Base-by-base conservation (phyloP, 2,797 vertebrate species). In the Pantherophis vulpinus region DNA sequence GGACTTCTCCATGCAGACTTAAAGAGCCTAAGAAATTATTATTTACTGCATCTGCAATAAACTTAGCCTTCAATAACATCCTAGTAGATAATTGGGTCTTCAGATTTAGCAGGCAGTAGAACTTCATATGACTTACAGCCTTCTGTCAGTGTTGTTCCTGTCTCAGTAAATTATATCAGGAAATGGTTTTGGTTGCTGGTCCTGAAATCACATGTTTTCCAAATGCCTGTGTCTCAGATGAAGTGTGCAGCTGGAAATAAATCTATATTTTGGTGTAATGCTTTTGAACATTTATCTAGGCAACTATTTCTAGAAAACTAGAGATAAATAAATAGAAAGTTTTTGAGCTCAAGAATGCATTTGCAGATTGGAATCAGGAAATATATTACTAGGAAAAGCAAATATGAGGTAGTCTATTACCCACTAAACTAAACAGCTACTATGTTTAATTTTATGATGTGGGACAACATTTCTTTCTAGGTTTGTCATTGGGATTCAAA, bases 41-140 rank as follows among this genome's bases (percentile, higher is more conserved):
- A 93, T 93, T 94, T 91, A 93, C 74, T 93, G 42, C 74, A 93
- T n/a, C 90, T 94, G 70, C 70, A n/a, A 61, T 60, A 79, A 91
- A 88, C 63, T 74, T 93, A 91, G 74, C 61, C 87, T 74, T 86
- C 10, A 56, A 74, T 91, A 93, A 87, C 56, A 86, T 59, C 29
- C 70, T 89, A 27, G 70, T 86, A 60, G 92, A 91, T 91, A 91
- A 93, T 87, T 93, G 59, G 74, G 42, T 93, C 90, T 93, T 87
- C 60, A 74, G 79, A 47, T 89, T 94, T 91, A 91, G 61, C 42
- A 90, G 79, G 63, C n/a, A 91, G n/a, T 74, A 27, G 87, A 94
- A 87, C 42, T 86, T 91, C 32, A 56, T 87, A 13, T 93, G 79
- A 86, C 61, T 90, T 91, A 94, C 0, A 79, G 60, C 87, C 61